A percentile compares a stretch with the other conserved stretches of the same genome.
phyloP scores from a whole-genome alignment of 1,140 invertebrate species.

The Akabosia matsudoensis region DNA sequence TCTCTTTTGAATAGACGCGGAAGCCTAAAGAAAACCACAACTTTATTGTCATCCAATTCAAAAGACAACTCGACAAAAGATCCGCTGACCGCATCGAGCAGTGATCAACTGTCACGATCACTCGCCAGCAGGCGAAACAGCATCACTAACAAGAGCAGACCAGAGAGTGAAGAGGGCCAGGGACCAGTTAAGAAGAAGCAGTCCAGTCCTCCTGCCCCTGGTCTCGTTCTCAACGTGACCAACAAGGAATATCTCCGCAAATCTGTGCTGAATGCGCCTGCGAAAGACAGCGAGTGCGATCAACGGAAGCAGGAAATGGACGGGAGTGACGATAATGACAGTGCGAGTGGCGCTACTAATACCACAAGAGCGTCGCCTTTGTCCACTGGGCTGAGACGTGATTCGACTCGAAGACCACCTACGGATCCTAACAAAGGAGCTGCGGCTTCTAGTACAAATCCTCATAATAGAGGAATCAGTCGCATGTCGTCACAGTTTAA shows the following conservation, averaged over 20 bases:
- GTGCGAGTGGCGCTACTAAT: neutral
- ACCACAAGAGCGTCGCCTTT: neutral
- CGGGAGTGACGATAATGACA: neutral
- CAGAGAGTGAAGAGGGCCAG: neutral
- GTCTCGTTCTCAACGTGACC: slow-evolving; percentile 33
- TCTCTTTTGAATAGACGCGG: neutral
- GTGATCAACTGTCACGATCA: slow-evolving; percentile 23
- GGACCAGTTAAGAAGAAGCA: neutral
- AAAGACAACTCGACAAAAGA: neutral
- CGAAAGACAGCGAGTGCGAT: slow-evolving; percentile 31
- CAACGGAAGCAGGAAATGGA: slow-evolving; percentile 38
- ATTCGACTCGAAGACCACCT: slow-evolving; percentile 39
- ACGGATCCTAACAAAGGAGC: slow-evolving; percentile 41
- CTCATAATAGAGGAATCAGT: slow-evolving; percentile 37
- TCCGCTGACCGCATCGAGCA: neutral
- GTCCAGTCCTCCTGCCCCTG: slow-evolving; percentile 2
- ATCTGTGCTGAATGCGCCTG: slow-evolving; percentile 40
- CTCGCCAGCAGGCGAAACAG: neutral
- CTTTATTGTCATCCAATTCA: neutral
- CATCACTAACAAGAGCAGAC: slow-evolving; percentile 5
- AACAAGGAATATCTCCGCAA: slow-evolving; percentile 43
- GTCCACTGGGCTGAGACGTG: slow-evolving; percentile 22
- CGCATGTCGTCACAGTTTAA: slow-evolving; percentile 19
- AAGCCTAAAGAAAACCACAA: slow-evolving; percentile 7
- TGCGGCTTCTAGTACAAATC: slow-evolving; percentile 24